Evolutionary conservation across 2,797 vertebrate genomes (phyloP), one percentile per base, ranked within the genome.

Genomic region (Ammospiza maritima): DNA sequence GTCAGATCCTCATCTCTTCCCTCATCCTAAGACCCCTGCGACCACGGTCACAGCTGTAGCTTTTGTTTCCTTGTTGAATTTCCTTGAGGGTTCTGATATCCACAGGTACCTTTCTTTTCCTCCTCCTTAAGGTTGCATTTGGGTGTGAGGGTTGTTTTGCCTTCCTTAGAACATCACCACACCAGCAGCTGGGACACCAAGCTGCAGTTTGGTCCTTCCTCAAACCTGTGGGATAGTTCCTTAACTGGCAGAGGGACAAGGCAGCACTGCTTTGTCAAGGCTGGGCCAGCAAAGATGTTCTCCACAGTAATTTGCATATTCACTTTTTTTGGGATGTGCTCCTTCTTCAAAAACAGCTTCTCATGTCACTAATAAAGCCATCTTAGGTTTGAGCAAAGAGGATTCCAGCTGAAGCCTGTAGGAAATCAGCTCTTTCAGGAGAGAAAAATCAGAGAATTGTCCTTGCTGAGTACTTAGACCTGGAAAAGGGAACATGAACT

Each of bases 401-500:
- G 27, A 65, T 85, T 85, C 48, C 71, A 92, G 32, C 40, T 62
- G 72, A 61, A 77, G 70, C 47, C 58, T 60, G 29, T 36, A 45
- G 82, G 60, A 77, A 85, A 85, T 10, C 56, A 47, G 22, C 57
- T 74, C 58, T 81, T 90, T 61, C 50, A 73, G 56, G 51, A 81
- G 82, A 71, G 80, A 60, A 90, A 72, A 94, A 76, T 62, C 56
- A 81, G 60, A 71, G 22, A 90, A 50, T 83, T 73, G 45, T 84
- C 90, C 64, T 56, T 64, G 16, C 48, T 45, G 36, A 27, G n/a
- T 82, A 70, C 47, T 92, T 66, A 51, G 71, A 84, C 62, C 56
- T 89, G 62, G 72, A 56, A 75, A 53, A 9, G 6, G n/a, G 58
- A 80, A 56, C 4, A 1, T 50, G 48, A 91, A 38, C 62, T 81